Percentiles rank a stretch among this genome's conserved stretches.
Conservation (phyloP, 2,797 vertebrate genomes). For the Benthosema pterotum region DNA sequence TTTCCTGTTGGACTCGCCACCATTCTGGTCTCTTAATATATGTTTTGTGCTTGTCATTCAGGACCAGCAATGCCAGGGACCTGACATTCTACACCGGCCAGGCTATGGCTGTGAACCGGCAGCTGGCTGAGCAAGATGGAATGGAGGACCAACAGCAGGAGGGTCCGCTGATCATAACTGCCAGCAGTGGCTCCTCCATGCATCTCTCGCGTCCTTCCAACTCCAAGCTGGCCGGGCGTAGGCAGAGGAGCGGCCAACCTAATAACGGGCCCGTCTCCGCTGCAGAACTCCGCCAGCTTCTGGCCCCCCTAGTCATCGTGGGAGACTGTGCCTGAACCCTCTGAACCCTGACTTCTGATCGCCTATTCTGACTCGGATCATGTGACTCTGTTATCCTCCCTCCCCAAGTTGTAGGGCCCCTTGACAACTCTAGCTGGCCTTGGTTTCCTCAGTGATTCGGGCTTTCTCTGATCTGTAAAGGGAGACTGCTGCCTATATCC, state of each 20-base stretch:
- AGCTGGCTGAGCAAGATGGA: conserved; percentile 90
- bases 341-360: conserved; percentile 46
- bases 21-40: background rate
- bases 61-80: conserved; percentile 96
- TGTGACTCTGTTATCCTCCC: conserved; percentile 43
- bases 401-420: conserved; percentile 44
- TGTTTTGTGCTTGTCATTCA: conserved; percentile 46
- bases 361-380: conserved; percentile 50
- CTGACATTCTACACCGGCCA: conserved; percentile 94
- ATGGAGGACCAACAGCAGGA: conserved; percentile 84
- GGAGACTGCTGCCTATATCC: conserved; percentile 57
- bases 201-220: conserved; percentile 92
- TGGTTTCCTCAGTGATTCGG: conserved; percentile 58
- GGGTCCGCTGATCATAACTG: conserved; percentile 85
- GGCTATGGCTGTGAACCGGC: conserved; percentile 94
- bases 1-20: background rate
- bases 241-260: conserved; percentile 87
- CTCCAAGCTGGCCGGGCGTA: conserved; percentile 90
- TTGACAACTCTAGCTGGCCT: conserved; percentile 42
- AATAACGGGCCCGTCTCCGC: conserved; percentile 82
- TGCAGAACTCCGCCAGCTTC: conserved; percentile 83
- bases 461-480: conserved; percentile 63
- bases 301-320: conserved; percentile 90
- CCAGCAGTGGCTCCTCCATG: conserved; percentile 87
- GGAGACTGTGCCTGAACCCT: conserved; percentile 87